A percentile compares a stretch with the other conserved stretches of the same genome.
Conservation (phyloP, 2,888 invertebrate genomes). For the Aporophyla lueneburgensis region DNA sequence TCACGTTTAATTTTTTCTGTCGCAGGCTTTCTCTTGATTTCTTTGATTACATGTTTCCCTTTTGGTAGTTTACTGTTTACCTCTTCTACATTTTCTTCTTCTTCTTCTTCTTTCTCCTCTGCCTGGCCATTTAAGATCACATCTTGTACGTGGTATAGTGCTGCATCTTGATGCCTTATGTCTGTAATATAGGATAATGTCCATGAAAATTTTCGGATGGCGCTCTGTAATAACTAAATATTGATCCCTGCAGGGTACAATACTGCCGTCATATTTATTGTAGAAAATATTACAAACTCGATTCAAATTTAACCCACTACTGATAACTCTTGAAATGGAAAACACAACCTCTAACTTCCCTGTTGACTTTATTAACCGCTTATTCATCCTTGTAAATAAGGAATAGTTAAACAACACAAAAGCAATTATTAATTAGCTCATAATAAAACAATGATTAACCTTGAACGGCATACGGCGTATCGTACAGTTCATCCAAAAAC, state of each 20-base stretch:
- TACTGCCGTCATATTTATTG: neutral
- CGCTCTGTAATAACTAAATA: neutral
- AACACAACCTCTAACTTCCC: neutral
- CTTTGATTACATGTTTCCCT: conserved; percentile 57
- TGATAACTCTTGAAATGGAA: neutral
- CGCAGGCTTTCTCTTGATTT: conserved; percentile 68
- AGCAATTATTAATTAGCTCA: neutral
- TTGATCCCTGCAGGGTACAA: neutral
- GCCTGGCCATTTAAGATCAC: conserved; percentile 67
- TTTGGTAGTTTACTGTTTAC: conserved; percentile 32
- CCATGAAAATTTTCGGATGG: neutral
- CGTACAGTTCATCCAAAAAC: conserved; percentile 78
- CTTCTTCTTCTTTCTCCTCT: conserved; percentile 16
- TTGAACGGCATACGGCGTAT: conserved; percentile 77
- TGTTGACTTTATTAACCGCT: neutral
- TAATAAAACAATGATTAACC: conserved; percentile 69
- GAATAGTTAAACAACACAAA: neutral
- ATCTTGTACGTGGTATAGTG: conserved; percentile 76
- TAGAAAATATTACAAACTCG: neutral
- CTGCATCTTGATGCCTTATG: conserved; percentile 82
- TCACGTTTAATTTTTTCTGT: conserved; percentile 75
- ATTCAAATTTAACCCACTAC: neutral
- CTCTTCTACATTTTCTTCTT: conserved; percentile 3
- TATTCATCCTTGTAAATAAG: neutral
- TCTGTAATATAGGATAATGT: conserved; percentile 70